phyloP scores from a whole-genome alignment of 2,797 vertebrate genomes.

The Fistularia tabacaria region DNA sequence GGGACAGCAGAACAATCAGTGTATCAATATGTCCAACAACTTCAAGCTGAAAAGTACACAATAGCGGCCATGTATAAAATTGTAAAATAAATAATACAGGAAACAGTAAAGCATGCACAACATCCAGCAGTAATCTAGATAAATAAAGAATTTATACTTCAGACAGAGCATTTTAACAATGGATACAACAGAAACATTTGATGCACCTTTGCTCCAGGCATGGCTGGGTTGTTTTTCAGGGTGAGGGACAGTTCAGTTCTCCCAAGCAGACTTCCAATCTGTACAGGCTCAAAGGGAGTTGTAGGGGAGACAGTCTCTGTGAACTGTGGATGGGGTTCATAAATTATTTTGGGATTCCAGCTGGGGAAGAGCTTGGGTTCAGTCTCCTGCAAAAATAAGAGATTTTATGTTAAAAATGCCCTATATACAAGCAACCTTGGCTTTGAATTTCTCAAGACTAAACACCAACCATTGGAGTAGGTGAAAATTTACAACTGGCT shows the following conservation, averaged over 20 bases:
- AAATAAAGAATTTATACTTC: too few species aligned
- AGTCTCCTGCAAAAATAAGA: slow-evolving; percentile 77
- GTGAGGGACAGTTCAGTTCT: slow-evolving; percentile 88
- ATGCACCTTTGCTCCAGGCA: slow-evolving; percentile 94
- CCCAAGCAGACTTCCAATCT: slow-evolving; percentile 86
- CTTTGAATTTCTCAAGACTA: neutral
- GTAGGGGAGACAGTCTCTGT: slow-evolving; percentile 84
- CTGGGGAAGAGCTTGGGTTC: slow-evolving; percentile 97
- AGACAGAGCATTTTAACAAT: neutral
- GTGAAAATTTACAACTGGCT: slow-evolving; percentile 84
- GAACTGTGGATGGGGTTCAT: slow-evolving; percentile 95
- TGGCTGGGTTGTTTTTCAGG: slow-evolving; percentile 92
- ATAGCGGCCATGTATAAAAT: neutral
- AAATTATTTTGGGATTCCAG: slow-evolving; percentile 98
- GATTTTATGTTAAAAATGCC: neutral
- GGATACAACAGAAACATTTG: neutral
- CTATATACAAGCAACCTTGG: neutral
- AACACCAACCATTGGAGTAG: slow-evolving; percentile 82
- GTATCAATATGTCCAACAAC: slow-evolving; percentile 90
- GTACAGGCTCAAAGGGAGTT: slow-evolving; percentile 87
- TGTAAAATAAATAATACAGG: neutral
- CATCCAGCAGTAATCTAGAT: too few species aligned
- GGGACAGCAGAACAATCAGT: slow-evolving; percentile 87
- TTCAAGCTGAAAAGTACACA: slow-evolving; percentile 81
- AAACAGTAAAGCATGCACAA: too few species aligned